phyloP scores from a whole-genome alignment of 2,888 invertebrate genomes.

The Argyra leucocephala region DNA sequence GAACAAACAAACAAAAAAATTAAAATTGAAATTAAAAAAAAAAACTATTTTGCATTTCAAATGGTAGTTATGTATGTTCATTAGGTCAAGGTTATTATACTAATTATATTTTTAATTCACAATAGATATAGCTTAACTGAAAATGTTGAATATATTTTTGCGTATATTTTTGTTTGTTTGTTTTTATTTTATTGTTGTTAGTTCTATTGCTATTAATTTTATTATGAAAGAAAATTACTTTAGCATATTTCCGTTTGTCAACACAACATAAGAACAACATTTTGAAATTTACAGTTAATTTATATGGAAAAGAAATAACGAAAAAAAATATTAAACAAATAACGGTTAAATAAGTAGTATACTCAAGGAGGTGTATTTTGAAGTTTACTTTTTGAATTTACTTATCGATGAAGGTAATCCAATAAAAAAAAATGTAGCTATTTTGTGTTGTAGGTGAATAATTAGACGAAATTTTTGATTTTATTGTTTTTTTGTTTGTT shows the following conservation, averaged over 20 bases:
- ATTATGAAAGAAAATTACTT: conserved; percentile 3
- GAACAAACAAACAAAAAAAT: too few relatives aligned
- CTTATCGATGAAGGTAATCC: too few relatives aligned
- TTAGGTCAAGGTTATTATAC: background rate
- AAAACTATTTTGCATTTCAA: too few relatives aligned
- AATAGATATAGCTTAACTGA: background rate
- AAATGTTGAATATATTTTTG: background rate
- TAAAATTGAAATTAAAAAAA: too few relatives aligned
- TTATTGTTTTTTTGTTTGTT: too few relatives aligned
- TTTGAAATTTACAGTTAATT: background rate
- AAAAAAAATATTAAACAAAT: background rate
- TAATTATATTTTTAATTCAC: background rate
- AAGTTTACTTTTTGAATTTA: too few relatives aligned
- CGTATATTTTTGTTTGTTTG: background rate
- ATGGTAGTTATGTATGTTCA: background rate
- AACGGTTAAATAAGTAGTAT: background rate
- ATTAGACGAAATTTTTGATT: too few relatives aligned
- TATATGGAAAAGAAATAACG: background rate
- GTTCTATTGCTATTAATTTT: background rate
- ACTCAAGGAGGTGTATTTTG: background rate
- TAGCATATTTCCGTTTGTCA: conserved; percentile 1
- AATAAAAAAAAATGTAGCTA: too few relatives aligned
- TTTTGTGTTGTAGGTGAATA: too few relatives aligned
- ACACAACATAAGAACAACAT: background rate
- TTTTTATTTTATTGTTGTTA: background rate